Conservation (phyloP, 2,797 vertebrate species). For the Phataginus tricuspis region DNA sequence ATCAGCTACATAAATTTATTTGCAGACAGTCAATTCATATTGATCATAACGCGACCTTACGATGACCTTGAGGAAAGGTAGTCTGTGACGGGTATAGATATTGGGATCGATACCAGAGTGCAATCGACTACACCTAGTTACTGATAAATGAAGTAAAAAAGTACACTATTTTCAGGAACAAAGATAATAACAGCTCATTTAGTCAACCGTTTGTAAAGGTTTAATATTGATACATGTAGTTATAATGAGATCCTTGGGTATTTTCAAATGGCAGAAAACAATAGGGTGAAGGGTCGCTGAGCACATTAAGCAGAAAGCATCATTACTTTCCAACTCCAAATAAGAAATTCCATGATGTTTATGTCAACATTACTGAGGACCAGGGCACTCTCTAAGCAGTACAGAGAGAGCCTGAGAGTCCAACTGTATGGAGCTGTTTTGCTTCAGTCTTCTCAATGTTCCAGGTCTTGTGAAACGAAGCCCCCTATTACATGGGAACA, state of each 20-base stretch:
- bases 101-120: constrained; percentile 92
- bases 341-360: constrained; percentile 85
- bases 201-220: constrained; percentile 87
- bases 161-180: constrained; percentile 87
- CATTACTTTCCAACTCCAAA: constrained; percentile 87
- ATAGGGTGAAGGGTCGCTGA: constrained; percentile 84
- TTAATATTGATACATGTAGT: constrained; percentile 89
- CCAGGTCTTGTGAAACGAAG: constrained; percentile 85
- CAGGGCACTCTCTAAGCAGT: constrained; percentile 77
- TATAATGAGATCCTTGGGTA: constrained; percentile 88
- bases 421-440: constrained; percentile 70
- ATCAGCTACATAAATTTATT: constrained; percentile 92
- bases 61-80: constrained; percentile 91
- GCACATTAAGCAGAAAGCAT: constrained; percentile 86
- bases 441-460: constrained; percentile 78
- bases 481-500: constrained; percentile 80
- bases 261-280: constrained; percentile 87
- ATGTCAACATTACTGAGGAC: constrained; percentile 82
- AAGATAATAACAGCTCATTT: constrained; percentile 89
- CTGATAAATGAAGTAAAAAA: constrained; percentile 89
- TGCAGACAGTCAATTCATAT: constrained; percentile 92
- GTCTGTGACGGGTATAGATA: constrained; percentile 89
- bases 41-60: constrained; percentile 91
- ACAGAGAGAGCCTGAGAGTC: constrained; percentile 73
- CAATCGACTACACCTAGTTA: constrained; percentile 91